Conservation (phyloP, 2,113 vertebrate species). For the Zingel zingel region DNA sequence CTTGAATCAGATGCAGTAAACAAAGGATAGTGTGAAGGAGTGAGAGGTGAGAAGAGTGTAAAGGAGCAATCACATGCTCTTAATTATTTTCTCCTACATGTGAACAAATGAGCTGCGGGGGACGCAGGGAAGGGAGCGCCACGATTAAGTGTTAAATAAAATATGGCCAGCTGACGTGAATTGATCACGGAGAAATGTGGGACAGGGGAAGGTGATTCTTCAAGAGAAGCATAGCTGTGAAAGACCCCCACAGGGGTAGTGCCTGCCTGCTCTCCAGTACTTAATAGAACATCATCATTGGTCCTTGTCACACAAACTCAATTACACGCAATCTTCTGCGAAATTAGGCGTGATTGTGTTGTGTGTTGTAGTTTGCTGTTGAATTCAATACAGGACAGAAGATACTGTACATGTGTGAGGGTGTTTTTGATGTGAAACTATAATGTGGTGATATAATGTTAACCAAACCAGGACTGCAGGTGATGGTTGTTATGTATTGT, state of each 20-base stretch:
- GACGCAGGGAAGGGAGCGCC: slow-evolving; percentile 26
- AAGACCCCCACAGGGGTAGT: slow-evolving; percentile 59
- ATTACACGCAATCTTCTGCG: slow-evolving; percentile 55
- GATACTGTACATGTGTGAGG: slow-evolving; percentile 23
- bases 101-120: slow-evolving; percentile 61
- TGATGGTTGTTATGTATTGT: slow-evolving; percentile 7
- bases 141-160: slow-evolving; percentile 79
- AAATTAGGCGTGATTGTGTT: slow-evolving; percentile 52
- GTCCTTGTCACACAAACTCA: slow-evolving; percentile 68
- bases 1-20: slow-evolving; percentile 21
- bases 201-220: slow-evolving; percentile 70
- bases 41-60: slow-evolving; percentile 7
- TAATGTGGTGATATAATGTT: slow-evolving; percentile 10
- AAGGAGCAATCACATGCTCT: slow-evolving; percentile 47
- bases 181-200: slow-evolving; percentile 71
- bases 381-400: slow-evolving; percentile 35
- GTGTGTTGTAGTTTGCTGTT: slow-evolving; percentile 35
- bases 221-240: slow-evolving; percentile 51
- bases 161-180: slow-evolving; percentile 75
- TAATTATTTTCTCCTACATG: slow-evolving; percentile 50
- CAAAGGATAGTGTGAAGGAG: background rate
- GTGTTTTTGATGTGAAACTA: slow-evolving; percentile 32
- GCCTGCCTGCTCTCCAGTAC: slow-evolving; percentile 52
- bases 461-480: slow-evolving; percentile 43
- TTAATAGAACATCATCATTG: slow-evolving; percentile 73